Evolutionary conservation across 2,113 vertebrate species (phyloP), one percentile per base, ranked within the genome.

Genomic region (Amphilophus citrinellus): DNA sequence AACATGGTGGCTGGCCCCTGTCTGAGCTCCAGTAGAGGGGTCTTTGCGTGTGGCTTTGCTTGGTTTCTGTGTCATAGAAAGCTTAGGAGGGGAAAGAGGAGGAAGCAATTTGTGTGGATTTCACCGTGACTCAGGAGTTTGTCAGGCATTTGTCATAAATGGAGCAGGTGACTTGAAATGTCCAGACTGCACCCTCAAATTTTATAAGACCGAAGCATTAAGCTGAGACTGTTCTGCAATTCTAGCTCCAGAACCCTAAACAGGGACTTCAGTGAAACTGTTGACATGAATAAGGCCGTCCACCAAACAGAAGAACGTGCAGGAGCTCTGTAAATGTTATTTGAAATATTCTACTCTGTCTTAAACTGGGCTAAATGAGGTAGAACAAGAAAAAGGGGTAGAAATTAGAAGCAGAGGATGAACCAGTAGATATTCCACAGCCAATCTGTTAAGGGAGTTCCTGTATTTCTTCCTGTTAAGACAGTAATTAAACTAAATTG

Each of bases 401-500:
- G 39, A 68, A 71, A 61, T 44, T 20, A 42, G 30, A 50, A 32
- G 53, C 3, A 3, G 76, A 59, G 30, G 68, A 83, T 80, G 82
- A 91, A 56, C 53, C 50, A 9, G 68, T 17, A 42, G 78, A 76
- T 79, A n/a, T 68, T 83, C 50, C 61, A 84, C 76, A 84, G 61
- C 88, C 81, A 63, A 4, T 80, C 37, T 83, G 90, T 77, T 27
- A 2, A 83, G 82, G 80, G 81, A 91, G 80, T 94, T 94, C 89
- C 87, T 92, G 80, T 82, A 22, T 79, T 77, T 42, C 80, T 73
- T 47, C 2, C 71, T 7, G 20, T 76, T 65, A 76, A 37, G 53
- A 60, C 80, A 83, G 77, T 15, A 90, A 94, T 94, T 91, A 83
- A 80, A 39, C 82, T 85, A 76, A 91, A 92, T 92, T 84, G 85